These are phyloP conservation scores for Fringilla coelebs DNA, from an alignment of 2,797 vertebrate genomes.

Conservation along the genomic window DNA sequence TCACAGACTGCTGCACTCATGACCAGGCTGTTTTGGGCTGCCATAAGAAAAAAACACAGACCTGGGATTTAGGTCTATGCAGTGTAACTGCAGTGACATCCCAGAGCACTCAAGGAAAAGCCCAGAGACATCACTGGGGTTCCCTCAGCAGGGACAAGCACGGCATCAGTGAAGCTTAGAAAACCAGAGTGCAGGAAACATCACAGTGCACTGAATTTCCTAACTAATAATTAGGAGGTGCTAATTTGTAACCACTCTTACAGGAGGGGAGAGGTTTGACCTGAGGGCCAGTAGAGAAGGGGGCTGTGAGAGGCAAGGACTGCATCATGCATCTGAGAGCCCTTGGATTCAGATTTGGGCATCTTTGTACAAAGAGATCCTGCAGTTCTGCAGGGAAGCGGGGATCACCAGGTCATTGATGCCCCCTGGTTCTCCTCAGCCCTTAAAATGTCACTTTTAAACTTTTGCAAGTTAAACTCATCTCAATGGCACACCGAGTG, in stretches of 20 bases:
- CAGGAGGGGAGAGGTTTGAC: not conserved
- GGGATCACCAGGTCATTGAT: not conserved
- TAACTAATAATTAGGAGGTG: not conserved
- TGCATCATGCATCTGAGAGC: not conserved
- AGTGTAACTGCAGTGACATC: not conserved
- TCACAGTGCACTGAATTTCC: not conserved
- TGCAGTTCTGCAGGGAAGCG: not conserved
- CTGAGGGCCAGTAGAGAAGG: not conserved
- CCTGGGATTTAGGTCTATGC: not conserved
- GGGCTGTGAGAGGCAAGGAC: not conserved
- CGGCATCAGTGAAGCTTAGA: too few relatives aligned
- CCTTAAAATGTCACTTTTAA: not conserved
- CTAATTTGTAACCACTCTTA: not conserved
- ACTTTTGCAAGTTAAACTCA: not conserved
- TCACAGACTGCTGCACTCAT: not conserved
- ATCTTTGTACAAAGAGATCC: not conserved
- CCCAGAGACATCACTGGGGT: accelerated
- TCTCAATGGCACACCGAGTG: not conserved
- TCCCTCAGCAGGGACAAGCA: not conserved
- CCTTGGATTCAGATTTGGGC: not conserved
- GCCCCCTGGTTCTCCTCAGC: not conserved
- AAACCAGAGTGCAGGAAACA: not conserved
- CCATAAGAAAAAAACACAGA: not conserved
- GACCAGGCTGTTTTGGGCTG: not conserved
- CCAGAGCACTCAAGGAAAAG: not conserved